Evolutionary conservation across 2,113 vertebrate genomes (phyloP).

Genomic region (Azemiops feae): DNA sequence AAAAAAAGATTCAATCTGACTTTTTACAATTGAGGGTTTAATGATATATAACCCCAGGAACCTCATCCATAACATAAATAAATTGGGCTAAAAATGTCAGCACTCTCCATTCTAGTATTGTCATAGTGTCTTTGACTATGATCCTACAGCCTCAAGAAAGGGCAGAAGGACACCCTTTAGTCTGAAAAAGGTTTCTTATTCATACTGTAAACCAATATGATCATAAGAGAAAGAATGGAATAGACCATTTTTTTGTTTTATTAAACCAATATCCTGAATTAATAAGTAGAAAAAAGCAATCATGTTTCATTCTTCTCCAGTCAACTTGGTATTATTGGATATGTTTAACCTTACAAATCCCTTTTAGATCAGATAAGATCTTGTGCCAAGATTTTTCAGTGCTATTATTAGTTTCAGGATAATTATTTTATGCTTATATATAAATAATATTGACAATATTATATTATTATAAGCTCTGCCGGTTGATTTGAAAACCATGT

Average conservation of each 20-base stretch:
- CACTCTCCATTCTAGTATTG: not conserved
- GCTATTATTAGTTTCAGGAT: not conserved
- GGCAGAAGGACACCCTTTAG: not conserved
- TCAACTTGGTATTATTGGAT: not conserved
- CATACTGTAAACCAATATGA: not conserved
- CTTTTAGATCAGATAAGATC: not conserved
- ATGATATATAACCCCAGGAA: not conserved
- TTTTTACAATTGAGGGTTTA: not conserved
- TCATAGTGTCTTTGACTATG: not conserved
- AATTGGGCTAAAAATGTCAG: not conserved
- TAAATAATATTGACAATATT: not conserved
- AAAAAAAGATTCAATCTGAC: not conserved
- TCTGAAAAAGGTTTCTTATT: not conserved
- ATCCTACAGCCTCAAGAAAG: not conserved
- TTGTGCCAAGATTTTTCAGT: not conserved
- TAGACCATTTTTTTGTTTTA: not conserved
- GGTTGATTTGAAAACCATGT: not conserved
- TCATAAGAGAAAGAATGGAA: not conserved
- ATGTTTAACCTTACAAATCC: not conserved
- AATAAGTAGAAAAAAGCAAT: not conserved
- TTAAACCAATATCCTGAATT: not conserved
- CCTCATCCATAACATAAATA: not conserved
- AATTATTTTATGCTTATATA: not conserved
- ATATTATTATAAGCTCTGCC: not conserved
- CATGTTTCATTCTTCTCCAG: not conserved